These are phyloP conservation scores for Dryadula phaetusa DNA, from an alignment of 2,888 invertebrate species.

Conservation along the genomic window DNA sequence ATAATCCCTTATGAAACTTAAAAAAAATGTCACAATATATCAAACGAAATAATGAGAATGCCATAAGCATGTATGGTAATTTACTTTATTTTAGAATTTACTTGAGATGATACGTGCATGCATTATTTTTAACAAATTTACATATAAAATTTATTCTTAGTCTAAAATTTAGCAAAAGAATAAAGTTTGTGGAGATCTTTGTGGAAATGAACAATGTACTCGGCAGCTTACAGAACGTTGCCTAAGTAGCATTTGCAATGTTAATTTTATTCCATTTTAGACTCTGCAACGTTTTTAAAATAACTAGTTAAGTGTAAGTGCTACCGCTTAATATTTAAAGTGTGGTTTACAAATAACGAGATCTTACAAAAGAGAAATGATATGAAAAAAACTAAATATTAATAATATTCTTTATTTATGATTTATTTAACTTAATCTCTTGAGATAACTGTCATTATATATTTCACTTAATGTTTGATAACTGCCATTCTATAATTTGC, in stretches of 20 bases:
- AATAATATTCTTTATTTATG: no score
- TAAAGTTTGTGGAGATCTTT: conserved; percentile 47
- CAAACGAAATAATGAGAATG: neutral
- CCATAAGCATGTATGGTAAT: neutral
- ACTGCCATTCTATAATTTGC: no score
- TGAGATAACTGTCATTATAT: no score
- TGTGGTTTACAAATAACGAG: conserved; percentile 27
- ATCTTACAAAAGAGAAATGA: neutral
- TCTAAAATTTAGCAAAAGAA: conserved; percentile 43
- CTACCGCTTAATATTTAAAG: conserved; percentile 43
- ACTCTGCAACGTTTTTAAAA: conserved; percentile 48
- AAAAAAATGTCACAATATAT: neutral
- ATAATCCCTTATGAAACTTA: neutral
- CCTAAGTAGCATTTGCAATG: conserved; percentile 52
- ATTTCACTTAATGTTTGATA: no score
- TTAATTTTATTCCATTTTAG: conserved; percentile 54
- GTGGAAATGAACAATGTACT: conserved; percentile 53
- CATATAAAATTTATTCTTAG: conserved; percentile 44
- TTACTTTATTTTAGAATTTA: conserved; percentile 20
- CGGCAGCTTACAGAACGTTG: conserved; percentile 47
- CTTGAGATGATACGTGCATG: conserved; percentile 19
- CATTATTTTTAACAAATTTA: conserved; percentile 42
- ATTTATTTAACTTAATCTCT: no score
- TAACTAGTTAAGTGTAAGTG: conserved; percentile 42
- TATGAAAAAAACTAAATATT: no score